Evolutionary conservation across 2,888 invertebrate genomes (phyloP), one percentile per base, ranked within the genome.

Genomic region (Cephus sareptanus): DNA sequence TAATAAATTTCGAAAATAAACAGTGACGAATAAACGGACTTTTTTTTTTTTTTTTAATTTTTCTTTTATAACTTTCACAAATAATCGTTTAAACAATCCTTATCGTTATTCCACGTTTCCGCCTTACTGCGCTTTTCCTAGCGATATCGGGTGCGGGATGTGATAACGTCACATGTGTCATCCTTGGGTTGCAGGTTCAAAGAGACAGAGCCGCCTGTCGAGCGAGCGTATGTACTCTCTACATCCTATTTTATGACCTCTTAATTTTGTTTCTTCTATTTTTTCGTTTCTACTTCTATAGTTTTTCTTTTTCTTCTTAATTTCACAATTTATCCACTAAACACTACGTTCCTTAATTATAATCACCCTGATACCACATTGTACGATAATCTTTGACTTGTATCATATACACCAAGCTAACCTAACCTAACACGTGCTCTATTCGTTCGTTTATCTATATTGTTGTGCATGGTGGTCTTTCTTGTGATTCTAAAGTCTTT

Each of bases 121-220:
- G 15, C 40, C 15, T 40, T 40, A 6, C 15, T 40, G 40, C 40
- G 40, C 40, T 15, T 40, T 15, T 40, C 40, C 40, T 15, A 40
- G 15, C 40, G 77, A 77, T 82, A 85, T 79, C 80, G 81, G 84
- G 83, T 86, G 86, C 84, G 85, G 86, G 79, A 80, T 87, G 85
- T 86, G 86, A 84, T 83, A 81, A 84, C 83, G 84, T 87, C 83
- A 90, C 84, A 83, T 89, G 85, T 90, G 82, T 91, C 87, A 88
- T 91, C 89, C 89, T 91, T 91, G 89, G 91, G 89, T 96, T 96
- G 90, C 96, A 96, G 96, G 95, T 96, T 95, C 95, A 96, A 96
- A 95, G 96, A 96, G 94, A 94, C 95, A 92, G 96, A 96, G 94
- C 95, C 95, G 92, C 95, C 95, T 90, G 94, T 95, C 94, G 96